Conservation (phyloP, 1,140 invertebrate genomes). For the Temnothorax longispinosus region DNA sequence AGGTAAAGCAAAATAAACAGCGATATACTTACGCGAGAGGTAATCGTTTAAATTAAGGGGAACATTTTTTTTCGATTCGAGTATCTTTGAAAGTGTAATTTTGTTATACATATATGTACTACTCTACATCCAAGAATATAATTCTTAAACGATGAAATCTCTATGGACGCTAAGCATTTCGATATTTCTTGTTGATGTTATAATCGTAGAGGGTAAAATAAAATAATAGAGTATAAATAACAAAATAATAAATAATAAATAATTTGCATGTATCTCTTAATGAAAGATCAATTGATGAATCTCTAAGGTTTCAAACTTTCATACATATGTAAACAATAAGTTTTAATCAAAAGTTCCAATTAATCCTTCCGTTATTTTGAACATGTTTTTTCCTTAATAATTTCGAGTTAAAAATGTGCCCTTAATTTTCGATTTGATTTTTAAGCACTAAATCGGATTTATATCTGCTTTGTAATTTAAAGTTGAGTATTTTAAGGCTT, state of each 20-base stretch:
- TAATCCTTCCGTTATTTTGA: background rate
- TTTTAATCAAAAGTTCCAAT: no score
- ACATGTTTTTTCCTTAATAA: background rate
- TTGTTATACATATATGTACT: background rate
- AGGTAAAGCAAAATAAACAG: background rate
- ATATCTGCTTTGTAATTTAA: background rate
- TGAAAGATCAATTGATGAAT: no score
- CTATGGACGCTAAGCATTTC: background rate
- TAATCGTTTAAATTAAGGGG: background rate
- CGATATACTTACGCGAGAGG: background rate
- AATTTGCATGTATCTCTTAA: no score
- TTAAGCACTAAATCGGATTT: background rate
- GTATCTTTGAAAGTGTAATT: background rate
- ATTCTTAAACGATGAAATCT: background rate
- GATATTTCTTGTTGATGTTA: background rate
- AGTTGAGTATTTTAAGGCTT: background rate
- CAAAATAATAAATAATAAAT: background rate
- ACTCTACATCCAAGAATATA: background rate
- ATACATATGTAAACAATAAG: no score
- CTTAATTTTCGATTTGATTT: background rate
- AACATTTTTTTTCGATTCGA: background rate
- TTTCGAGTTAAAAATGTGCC: background rate
- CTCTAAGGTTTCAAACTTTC: no score
- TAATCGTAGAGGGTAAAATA: background rate
- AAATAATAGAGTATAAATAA: background rate